Conservation (phyloP, 35 echinoderm and acorn worm genomes). For the Heliocidaris tuberculata region DNA sequence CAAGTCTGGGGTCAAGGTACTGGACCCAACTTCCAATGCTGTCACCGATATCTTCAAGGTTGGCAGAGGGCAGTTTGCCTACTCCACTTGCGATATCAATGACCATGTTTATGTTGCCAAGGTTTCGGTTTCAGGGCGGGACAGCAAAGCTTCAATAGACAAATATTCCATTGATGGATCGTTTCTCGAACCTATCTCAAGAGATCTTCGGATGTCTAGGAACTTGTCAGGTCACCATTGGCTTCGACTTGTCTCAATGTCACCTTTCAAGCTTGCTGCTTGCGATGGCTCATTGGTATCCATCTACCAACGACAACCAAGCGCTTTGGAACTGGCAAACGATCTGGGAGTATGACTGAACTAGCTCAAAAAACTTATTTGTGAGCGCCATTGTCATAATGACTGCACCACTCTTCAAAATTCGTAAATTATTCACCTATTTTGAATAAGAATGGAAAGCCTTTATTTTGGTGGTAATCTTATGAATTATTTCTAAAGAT, state of each 20-base stretch:
- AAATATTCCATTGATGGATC: background rate
- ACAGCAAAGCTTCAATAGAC: background rate
- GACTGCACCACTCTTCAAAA: too few species aligned
- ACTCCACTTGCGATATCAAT: background rate
- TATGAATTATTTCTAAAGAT: too few species aligned
- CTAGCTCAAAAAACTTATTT: background rate
- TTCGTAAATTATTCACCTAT: too few species aligned
- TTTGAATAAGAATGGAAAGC: too few species aligned
- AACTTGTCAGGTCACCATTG: background rate
- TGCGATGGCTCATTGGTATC: conserved; percentile 17
- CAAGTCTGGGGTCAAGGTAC: background rate
- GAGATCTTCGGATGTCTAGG: background rate
- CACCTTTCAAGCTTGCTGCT: background rate
- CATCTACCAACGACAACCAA: background rate
- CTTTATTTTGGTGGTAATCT: too few species aligned
- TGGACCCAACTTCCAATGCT: background rate
- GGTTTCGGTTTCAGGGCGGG: background rate
- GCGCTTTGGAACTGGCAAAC: background rate
- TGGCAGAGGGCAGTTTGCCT: conserved; percentile 19
- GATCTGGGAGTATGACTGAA: background rate
- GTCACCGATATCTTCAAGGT: background rate
- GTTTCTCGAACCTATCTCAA: background rate
- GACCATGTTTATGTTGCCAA: conserved; percentile 28
- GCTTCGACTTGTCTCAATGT: conserved; percentile 7
- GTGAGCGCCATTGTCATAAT: too few species aligned